Percentiles rank a stretch among this genome's conserved stretches.
Evolutionary conservation across 23 tunicate species (phyloP).

Genomic region (Oikopleura vanhoeffeni): DNA sequence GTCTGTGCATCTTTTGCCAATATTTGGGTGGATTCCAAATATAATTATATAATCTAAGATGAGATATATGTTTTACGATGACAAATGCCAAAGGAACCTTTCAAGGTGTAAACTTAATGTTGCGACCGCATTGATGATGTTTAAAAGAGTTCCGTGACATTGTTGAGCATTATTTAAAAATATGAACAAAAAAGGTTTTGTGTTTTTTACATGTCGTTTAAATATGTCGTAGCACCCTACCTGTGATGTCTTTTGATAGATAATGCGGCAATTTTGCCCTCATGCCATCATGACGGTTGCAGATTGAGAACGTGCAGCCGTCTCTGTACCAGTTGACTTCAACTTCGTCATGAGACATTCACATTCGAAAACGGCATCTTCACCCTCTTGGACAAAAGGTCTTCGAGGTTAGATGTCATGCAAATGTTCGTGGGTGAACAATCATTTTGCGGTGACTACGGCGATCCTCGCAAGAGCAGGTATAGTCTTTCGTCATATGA

Average conservation of each 20-base stretch:
- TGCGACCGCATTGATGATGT: too few species aligned
- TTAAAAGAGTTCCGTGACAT: too few species aligned
- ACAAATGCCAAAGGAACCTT: too few species aligned
- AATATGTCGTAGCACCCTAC: too few species aligned
- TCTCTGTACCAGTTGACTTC: conserved; percentile 40
- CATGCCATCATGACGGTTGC: neutral
- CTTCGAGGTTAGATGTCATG: conserved; percentile 15
- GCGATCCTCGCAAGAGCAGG: neutral
- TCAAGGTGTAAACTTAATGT: too few species aligned
- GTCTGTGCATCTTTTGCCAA: too few species aligned
- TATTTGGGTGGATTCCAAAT: too few species aligned
- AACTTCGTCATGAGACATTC: conserved; percentile 42
- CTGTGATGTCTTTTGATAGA: conserved; percentile 23
- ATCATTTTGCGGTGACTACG: neutral
- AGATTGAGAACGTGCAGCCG: neutral
- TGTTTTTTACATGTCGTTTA: too few species aligned
- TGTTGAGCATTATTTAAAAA: too few species aligned
- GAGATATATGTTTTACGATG: too few species aligned
- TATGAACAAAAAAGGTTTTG: too few species aligned
- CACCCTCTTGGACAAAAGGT: conserved; percentile 27
- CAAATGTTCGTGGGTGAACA: neutral
- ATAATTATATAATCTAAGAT: too few species aligned
- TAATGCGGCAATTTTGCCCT: conserved; percentile 17
- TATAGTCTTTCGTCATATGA: neutral
- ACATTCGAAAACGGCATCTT: conserved; percentile 36